A percentile compares a stretch with the other conserved stretches of the same genome.
Conservation (phyloP, 2,888 invertebrate species). For the Polylopha cassiicola region DNA sequence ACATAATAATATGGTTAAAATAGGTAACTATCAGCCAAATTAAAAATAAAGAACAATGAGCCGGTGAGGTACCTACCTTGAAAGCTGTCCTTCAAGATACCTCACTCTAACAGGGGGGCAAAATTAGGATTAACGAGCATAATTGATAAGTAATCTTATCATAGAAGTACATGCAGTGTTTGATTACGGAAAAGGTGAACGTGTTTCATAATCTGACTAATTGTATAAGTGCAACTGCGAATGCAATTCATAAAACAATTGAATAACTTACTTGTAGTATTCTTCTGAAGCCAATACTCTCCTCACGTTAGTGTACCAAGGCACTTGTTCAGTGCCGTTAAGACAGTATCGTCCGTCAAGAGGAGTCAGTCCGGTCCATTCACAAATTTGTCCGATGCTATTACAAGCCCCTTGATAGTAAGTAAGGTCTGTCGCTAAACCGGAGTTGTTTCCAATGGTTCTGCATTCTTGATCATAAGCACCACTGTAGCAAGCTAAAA, state of each 20-base stretch:
- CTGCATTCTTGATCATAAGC: slow-evolving; percentile 76
- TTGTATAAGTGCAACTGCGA: not conserved
- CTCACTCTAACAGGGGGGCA: too few relatives aligned
- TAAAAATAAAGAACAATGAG: too few relatives aligned
- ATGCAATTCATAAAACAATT: not conserved
- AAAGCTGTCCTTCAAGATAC: too few relatives aligned
- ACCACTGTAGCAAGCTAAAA: slow-evolving; percentile 81
- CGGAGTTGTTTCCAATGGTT: slow-evolving; percentile 41
- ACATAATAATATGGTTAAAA: too few relatives aligned
- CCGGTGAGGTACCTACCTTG: too few relatives aligned
- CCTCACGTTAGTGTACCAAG: slow-evolving; percentile 72
- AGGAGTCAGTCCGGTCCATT: slow-evolving; percentile 46
- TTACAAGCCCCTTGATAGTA: slow-evolving; percentile 74
- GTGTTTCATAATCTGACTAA: too few relatives aligned
- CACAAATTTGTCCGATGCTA: slow-evolving; percentile 71
- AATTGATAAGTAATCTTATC: slow-evolving; percentile 7
- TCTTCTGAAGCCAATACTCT: slow-evolving; percentile 80
- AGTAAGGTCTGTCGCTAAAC: slow-evolving; percentile 52
- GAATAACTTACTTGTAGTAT: slow-evolving; percentile 79
- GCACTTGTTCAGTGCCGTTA: slow-evolving; percentile 44
- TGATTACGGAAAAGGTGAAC: too few relatives aligned
- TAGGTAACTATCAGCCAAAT: too few relatives aligned
- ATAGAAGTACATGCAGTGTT: not conserved
- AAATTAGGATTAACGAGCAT: too few relatives aligned
- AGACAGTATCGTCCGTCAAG: slow-evolving; percentile 67